phyloP scores from a whole-genome alignment of 1,140 invertebrate species.

The Belonocnema kinseyi region DNA sequence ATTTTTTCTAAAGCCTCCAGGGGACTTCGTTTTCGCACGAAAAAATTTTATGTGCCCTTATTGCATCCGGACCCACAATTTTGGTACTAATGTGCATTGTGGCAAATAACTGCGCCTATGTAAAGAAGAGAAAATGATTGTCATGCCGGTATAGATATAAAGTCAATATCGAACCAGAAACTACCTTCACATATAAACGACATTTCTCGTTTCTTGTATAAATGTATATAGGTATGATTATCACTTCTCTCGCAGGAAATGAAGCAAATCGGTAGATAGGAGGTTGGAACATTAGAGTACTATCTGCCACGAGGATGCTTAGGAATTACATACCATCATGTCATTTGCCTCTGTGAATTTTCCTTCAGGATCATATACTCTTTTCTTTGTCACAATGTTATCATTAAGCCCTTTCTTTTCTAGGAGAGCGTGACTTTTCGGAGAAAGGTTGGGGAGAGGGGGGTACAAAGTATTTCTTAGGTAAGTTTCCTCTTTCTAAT shows the following conservation, averaged over 20 bases:
- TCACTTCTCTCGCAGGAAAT: constrained; percentile 54
- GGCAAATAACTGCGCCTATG: too few species aligned
- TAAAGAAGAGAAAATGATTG: too few species aligned
- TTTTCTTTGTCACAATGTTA: not conserved
- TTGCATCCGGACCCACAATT: too few species aligned
- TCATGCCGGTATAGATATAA: too few species aligned
- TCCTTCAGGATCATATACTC: not conserved
- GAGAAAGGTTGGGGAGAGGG: too few species aligned
- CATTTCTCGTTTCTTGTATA: not conserved
- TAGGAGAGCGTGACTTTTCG: not conserved
- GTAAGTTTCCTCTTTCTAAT: too few species aligned
- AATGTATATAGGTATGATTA: not conserved
- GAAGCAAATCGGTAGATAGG: constrained; percentile 65
- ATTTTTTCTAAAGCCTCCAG: too few species aligned
- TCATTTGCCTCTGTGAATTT: constrained; percentile 46
- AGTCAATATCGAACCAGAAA: not conserved
- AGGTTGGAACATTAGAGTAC: constrained; percentile 59
- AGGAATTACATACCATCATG: constrained; percentile 58
- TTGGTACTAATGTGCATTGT: too few species aligned
- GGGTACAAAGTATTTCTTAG: too few species aligned
- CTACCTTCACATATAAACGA: not conserved
- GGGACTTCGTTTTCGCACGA: too few species aligned
- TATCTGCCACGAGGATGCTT: constrained; percentile 55
- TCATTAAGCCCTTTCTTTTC: not conserved
- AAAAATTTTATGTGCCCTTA: too few species aligned